Evolutionary conservation across 2,113 vertebrate species (phyloP).

Genomic region (Puffinus mauretanicus): DNA sequence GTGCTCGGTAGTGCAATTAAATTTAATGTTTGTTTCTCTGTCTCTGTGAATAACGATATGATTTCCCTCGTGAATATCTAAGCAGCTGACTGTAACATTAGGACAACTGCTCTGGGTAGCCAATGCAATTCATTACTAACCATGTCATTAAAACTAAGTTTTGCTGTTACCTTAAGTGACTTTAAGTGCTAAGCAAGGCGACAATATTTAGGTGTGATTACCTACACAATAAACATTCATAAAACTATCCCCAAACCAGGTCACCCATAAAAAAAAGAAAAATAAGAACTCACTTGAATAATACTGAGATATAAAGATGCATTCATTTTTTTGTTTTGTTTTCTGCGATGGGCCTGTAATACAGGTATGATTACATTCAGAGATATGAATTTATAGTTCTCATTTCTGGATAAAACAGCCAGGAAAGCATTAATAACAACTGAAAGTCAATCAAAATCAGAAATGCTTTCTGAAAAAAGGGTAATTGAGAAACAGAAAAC

Average conservation of each 20-base stretch:
- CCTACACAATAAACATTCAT: not conserved
- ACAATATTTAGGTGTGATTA: not conserved
- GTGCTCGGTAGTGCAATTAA: slow-evolving; percentile 65
- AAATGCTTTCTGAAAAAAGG: not conserved
- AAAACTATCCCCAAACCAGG: not conserved
- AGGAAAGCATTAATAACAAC: not conserved
- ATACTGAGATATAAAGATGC: not conserved
- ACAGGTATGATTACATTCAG: not conserved
- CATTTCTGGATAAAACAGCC: not conserved
- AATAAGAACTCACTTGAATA: not conserved
- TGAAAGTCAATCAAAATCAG: slow-evolving; percentile 7
- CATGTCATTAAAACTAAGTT: slow-evolving; percentile 39
- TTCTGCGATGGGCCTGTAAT: not conserved
- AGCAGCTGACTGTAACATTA: slow-evolving; percentile 59
- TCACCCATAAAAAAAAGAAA: not conserved
- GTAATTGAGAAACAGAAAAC: slow-evolving; percentile 23
- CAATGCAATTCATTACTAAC: slow-evolving; percentile 41
- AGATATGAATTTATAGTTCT: not conserved
- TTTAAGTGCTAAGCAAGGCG: not conserved
- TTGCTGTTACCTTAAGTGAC: slow-evolving; percentile 37
- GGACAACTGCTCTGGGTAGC: slow-evolving; percentile 49
- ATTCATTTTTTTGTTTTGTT: not conserved
- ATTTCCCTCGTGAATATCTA: slow-evolving; percentile 49
- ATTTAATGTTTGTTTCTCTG: slow-evolving; percentile 69
- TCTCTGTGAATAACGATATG: slow-evolving; percentile 50